Conservation (phyloP, 53 echinoderm and acorn worm genomes). For the Patiria pectinifera region DNA sequence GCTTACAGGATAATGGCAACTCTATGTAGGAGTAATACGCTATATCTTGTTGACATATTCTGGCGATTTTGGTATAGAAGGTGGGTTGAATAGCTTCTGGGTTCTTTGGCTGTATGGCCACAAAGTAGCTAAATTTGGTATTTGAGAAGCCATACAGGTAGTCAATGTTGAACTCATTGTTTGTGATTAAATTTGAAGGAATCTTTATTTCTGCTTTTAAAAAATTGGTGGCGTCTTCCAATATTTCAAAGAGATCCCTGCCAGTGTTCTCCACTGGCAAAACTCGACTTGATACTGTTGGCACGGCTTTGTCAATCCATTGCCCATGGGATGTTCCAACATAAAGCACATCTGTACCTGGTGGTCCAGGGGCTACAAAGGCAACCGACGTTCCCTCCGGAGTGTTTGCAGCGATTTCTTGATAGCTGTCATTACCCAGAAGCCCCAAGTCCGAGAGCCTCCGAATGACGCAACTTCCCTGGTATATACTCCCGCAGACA, state of each 20-base stretch:
- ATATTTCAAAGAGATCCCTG: not conserved
- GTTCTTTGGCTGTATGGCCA: slow-evolving; percentile 73
- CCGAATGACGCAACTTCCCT: slow-evolving; percentile 70
- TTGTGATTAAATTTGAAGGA: slow-evolving; percentile 8
- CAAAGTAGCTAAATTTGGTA: slow-evolving; percentile 86
- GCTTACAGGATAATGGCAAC: slow-evolving; percentile 77
- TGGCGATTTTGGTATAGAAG: slow-evolving; percentile 81
- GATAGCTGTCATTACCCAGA: slow-evolving; percentile 56
- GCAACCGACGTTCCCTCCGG: slow-evolving; percentile 79
- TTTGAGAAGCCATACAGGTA: slow-evolving; percentile 86
- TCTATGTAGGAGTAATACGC: slow-evolving; percentile 84
- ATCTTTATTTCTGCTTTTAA: slow-evolving; percentile 11
- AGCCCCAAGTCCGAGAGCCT: slow-evolving; percentile 11
- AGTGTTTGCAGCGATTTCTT: slow-evolving; percentile 85
- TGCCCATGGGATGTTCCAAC: slow-evolving; percentile 75
- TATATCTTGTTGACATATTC: slow-evolving; percentile 78
- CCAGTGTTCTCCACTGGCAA: not conserved
- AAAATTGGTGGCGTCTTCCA: not conserved
- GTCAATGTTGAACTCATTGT: slow-evolving; percentile 75
- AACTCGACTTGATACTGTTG: slow-evolving; percentile 75
- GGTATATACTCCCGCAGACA: slow-evolving; percentile 73
- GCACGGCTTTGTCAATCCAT: slow-evolving; percentile 74
- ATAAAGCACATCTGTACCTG: slow-evolving; percentile 72
- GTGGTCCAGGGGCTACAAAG: slow-evolving; percentile 72
- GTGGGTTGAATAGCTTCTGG: not conserved